These are phyloP conservation scores for Phorcus lineatus DNA, from an alignment of 2,888 invertebrate genomes.

Conservation along the genomic window DNA sequence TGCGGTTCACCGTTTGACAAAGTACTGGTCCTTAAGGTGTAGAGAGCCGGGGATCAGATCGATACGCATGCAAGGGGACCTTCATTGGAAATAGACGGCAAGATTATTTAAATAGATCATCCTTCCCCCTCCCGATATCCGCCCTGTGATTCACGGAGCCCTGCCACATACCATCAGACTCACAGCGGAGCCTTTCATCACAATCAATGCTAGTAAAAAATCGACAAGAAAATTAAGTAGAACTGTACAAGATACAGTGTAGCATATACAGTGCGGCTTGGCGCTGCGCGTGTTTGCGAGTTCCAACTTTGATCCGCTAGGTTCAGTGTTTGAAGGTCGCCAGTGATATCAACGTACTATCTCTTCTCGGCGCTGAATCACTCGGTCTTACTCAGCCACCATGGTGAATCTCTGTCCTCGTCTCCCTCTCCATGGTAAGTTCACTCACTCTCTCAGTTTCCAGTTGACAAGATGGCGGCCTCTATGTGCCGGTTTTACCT, in stretches of 20 bases:
- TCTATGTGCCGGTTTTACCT: no score
- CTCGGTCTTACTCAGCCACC: background rate
- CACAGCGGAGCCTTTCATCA: slow-evolving; percentile 18
- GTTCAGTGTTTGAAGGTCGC: no score
- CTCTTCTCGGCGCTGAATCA: no score
- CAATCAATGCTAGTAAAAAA: slow-evolving; percentile 17
- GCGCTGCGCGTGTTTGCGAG: no score
- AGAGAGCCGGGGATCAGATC: background rate
- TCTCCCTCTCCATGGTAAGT: background rate
- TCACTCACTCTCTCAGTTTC: background rate
- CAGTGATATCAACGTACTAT: no score
- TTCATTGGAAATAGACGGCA: background rate
- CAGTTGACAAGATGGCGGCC: background rate
- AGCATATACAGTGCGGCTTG: background rate
- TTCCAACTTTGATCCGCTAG: no score
- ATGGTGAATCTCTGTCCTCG: background rate
- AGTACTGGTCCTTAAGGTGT: background rate
- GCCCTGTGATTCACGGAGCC: background rate
- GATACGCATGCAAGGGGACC: background rate
- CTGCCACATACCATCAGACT: slow-evolving; percentile 8
- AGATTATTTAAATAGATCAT: slow-evolving; percentile 6
- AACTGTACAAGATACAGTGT: background rate
- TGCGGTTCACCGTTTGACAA: background rate
- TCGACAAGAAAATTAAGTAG: slow-evolving; percentile 12
- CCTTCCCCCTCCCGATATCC: background rate